Evolutionary conservation across 1,140 invertebrate species (phyloP), one percentile per base, ranked within the genome.

Genomic region (Fopius arisanus): DNA sequence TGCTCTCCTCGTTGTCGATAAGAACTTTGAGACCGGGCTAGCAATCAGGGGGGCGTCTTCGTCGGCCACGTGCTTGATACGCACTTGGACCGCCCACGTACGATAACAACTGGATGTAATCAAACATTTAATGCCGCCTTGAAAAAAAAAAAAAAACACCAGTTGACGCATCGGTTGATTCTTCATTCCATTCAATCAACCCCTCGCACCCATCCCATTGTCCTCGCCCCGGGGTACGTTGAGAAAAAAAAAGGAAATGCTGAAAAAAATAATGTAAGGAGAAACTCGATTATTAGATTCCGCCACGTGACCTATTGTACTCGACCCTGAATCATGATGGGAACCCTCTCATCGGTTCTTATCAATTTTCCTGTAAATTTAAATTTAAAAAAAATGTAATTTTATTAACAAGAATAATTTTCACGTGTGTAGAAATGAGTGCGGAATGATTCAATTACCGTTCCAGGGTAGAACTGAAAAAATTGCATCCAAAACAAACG

Each of bases 21-120:
- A 21, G 21, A 6, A 26, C 41, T 69, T 51, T 19, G 19, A 31
- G 23, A 43, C 21, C 14, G 43, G 28, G 1, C 16, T 23, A 23
- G 37, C 14, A 28, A 69, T n/a, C n/a, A 83, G 85, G 85, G 85
- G 86, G 85, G 86, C 87, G 84, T 87, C 82, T 81, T 43, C 62
- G 68, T 67, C 76, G 82, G 85, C 84, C 86, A 87, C 86, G 84
- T 88, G 86, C 82, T 77, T 75, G 79, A 79, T 81, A 78, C 84
- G 71, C 43, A 48, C 43, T 48, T 86, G 79, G 67, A 78, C 75
- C 70, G 84, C 82, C 82, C 82, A 83, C 80, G 79, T 80, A 76
- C 75, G 81, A 86, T 83, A 85, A 65, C 73, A 62, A 59, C 62
- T 29, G n/a, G 28, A 28, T 31, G 70, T 48, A 48, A 48, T 48